These are phyloP conservation scores for Kryptolebias marmoratus DNA, from an alignment of 2,113 vertebrate species.

Conservation along the genomic window DNA sequence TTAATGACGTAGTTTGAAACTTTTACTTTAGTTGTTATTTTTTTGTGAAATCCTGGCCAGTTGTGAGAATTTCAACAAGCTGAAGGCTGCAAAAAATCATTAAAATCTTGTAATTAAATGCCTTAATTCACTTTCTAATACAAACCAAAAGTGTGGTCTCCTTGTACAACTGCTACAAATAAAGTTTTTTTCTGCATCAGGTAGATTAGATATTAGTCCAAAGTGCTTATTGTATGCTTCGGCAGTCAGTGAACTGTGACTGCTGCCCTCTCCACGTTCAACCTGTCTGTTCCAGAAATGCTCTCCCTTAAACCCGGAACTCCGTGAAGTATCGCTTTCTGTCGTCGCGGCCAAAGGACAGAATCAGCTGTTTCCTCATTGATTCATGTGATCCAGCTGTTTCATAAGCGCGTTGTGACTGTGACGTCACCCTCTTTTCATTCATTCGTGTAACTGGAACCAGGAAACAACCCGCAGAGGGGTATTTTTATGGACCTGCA, in stretches of 20 bases:
- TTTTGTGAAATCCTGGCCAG: too few relatives aligned
- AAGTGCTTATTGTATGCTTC: constrained; percentile 33
- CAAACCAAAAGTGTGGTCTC: too few relatives aligned
- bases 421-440: constrained; percentile 17
- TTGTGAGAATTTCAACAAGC: too few relatives aligned
- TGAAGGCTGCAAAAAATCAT: too few relatives aligned
- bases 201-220: constrained; percentile 46
- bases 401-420: constrained; percentile 38
- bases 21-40: too few relatives aligned
- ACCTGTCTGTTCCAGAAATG: constrained; percentile 57
- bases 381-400: constrained; percentile 59
- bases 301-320: constrained; percentile 51
- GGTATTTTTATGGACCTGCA: constrained; percentile 8
- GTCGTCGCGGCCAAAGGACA: constrained; percentile 24
- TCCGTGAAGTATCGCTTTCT: constrained; percentile 29
- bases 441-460: constrained; percentile 24
- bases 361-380: constrained; percentile 55
- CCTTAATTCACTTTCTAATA: too few relatives aligned
- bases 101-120: too few relatives aligned
- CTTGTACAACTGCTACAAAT: too few relatives aligned
- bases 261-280: constrained; percentile 42
- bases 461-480: constrained; percentile 17
- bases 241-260: constrained; percentile 55
- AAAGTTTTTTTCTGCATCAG: constrained; percentile 1
- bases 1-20: too few relatives aligned